Conservation (phyloP, 2,113 vertebrate genomes). For the Edolisoma coerulescens region DNA sequence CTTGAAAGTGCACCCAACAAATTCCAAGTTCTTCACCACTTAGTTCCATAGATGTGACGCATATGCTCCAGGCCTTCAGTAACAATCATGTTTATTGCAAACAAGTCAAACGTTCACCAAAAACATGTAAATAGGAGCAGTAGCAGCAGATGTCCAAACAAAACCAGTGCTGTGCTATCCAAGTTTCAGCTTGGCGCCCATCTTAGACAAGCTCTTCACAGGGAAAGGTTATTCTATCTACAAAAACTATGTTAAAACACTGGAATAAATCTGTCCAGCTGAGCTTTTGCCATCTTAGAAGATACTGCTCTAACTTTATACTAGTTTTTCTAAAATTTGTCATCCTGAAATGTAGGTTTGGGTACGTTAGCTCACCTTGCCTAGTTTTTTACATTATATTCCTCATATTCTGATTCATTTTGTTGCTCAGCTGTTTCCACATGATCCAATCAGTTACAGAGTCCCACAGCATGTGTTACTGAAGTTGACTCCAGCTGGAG, state of each 20-base stretch:
- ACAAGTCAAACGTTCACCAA: neutral
- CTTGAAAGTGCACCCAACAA: neutral
- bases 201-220: neutral
- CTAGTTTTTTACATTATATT: neutral
- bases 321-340: neutral
- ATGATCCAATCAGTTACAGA: neutral
- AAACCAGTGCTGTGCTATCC: neutral
- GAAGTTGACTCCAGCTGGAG: neutral
- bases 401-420: neutral
- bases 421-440: neutral
- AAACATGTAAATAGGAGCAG: conserved; percentile 18
- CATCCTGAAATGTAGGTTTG: neutral
- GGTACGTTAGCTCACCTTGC: neutral
- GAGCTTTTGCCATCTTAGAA: neutral
- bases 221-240: neutral
- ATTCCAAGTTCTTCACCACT: neutral
- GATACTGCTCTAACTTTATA: neutral
- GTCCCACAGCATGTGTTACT: neutral
- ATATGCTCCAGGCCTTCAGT: neutral
- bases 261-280: neutral
- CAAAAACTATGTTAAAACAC: neutral
- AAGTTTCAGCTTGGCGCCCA: neutral
- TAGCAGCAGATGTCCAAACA: conserved; percentile 40
- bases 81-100: conserved; percentile 13
- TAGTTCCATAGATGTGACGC: neutral